Conservation (phyloP, 2,113 vertebrate species). For the Nyctereutes procyonoides region DNA sequence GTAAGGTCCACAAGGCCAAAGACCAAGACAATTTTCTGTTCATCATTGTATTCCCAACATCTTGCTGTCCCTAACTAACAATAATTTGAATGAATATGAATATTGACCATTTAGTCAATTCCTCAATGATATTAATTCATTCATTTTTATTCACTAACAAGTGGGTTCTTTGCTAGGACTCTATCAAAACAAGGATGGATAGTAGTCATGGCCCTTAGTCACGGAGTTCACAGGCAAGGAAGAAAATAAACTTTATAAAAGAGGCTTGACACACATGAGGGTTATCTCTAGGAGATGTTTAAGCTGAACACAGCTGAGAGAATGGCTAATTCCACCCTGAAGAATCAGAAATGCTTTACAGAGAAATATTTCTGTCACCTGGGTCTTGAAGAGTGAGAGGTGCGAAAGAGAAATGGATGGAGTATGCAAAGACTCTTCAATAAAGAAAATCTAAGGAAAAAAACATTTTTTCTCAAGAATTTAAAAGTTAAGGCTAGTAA, state of each 20-base stretch:
- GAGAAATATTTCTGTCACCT: background rate
- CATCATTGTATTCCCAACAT: background rate
- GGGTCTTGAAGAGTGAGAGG: background rate
- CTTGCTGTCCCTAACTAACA: background rate
- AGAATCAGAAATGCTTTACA: background rate
- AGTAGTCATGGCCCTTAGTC: background rate
- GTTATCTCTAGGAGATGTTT: background rate
- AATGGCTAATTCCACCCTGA: background rate
- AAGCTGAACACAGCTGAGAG: background rate
- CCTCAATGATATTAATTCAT: background rate
- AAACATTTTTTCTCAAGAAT: background rate
- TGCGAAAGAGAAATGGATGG: background rate
- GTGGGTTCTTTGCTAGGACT: background rate
- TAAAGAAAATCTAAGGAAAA: constrained; percentile 30
- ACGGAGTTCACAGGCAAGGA: background rate
- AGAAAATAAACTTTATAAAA: background rate
- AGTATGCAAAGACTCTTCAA: background rate
- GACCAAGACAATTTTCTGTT: background rate
- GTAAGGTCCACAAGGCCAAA: background rate
- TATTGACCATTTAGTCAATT: background rate
- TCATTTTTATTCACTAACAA: background rate
- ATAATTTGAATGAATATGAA: background rate
- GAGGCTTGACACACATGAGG: background rate
- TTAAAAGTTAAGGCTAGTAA: constrained; percentile 16
- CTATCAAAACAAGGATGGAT: background rate